These are phyloP conservation scores for Trialeurodes vaporariorum DNA, from an alignment of 1,140 invertebrate genomes.

Conservation along the genomic window DNA sequence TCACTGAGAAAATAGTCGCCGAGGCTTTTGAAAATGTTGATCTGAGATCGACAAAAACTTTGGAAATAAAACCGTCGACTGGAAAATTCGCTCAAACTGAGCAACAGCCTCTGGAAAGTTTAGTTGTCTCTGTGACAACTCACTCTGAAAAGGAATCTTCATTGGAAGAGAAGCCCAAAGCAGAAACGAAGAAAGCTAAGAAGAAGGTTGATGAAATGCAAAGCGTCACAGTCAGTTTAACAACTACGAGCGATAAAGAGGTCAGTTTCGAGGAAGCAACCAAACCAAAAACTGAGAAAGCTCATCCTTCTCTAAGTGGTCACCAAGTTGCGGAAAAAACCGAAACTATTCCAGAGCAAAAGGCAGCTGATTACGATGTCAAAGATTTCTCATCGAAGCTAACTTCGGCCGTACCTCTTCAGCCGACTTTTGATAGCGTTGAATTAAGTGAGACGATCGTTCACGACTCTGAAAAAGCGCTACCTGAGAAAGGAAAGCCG, in stretches of 20 bases:
- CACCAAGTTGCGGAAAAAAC: not conserved
- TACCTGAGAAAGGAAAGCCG: not conserved
- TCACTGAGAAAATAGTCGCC: constrained; percentile 14
- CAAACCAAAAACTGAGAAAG: not conserved
- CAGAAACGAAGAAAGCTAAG: not conserved
- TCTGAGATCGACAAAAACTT: constrained; percentile 19
- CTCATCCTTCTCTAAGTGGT: not conserved
- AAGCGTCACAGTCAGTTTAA: not conserved
- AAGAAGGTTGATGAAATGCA: not conserved
- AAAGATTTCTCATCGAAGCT: not conserved
- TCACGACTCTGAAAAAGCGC: not conserved
- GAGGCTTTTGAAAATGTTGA: constrained; percentile 27
- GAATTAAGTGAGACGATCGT: not conserved
- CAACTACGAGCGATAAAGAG: not conserved
- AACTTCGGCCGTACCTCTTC: not conserved
- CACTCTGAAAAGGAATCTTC: constrained; percentile 21
- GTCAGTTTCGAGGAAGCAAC: not conserved
- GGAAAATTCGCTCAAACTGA: constrained; percentile 17
- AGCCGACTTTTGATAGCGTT: not conserved
- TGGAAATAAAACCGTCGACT: constrained; percentile 11
- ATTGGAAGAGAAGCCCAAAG: not conserved
- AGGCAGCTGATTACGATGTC: not conserved
- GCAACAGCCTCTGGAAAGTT: constrained; percentile 35
- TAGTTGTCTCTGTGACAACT: constrained; percentile 33
- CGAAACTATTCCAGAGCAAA: not conserved